phyloP scores from a whole-genome alignment of 1,140 invertebrate genomes.

The Neuroterus valhalla region DNA sequence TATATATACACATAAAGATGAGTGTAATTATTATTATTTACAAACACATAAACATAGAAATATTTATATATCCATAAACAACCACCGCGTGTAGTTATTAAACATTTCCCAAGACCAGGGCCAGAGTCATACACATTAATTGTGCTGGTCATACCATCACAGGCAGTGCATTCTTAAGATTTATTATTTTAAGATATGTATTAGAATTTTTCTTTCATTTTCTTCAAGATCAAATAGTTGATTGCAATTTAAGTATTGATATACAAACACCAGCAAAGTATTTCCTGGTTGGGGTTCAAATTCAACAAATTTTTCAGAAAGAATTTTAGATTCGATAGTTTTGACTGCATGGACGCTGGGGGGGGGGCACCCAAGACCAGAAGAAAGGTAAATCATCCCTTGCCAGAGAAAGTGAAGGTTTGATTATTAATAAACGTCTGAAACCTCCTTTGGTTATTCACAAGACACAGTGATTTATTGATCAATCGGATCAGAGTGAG shows the following conservation, averaged over 20 bases:
- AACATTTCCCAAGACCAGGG: conserved; percentile 20
- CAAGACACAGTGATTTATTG: conserved; percentile 14
- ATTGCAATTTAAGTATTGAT: neutral
- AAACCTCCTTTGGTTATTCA: conserved; percentile 22
- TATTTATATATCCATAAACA: conserved; percentile 7
- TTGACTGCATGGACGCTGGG: neutral
- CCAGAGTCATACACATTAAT: conserved; percentile 41
- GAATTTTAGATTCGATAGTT: no score
- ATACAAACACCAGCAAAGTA: no score
- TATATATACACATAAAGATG: neutral
- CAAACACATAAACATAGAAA: conserved; percentile 28
- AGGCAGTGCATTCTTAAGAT: conserved; percentile 46
- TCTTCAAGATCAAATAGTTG: neutral
- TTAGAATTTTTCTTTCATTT: neutral
- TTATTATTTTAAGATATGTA: conserved; percentile 23
- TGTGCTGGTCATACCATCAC: conserved; percentile 41
- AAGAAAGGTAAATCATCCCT: conserved; percentile 41
- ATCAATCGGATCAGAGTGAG: neutral
- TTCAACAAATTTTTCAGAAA: no score
- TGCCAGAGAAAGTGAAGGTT: conserved; percentile 4
- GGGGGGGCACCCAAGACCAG: conserved; percentile 29
- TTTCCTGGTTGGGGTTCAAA: no score
- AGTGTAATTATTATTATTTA: conserved; percentile 38
- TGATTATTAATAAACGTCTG: conserved; percentile 26
- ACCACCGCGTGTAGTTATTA: conserved; percentile 8